phyloP scores from a whole-genome alignment of 2,113 vertebrate genomes.

The Microtus montanus region DNA sequence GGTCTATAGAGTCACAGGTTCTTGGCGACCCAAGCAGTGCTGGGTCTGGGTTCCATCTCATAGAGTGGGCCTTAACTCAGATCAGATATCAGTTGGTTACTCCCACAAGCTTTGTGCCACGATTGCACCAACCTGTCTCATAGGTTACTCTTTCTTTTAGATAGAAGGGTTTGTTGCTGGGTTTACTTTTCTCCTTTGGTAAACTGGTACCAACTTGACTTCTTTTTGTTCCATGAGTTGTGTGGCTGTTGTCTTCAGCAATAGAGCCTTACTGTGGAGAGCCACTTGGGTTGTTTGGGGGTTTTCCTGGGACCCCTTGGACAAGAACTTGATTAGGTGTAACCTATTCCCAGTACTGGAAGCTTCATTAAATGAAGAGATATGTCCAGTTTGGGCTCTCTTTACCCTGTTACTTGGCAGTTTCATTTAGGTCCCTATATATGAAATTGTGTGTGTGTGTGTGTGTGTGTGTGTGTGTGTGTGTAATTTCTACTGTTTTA shows the following conservation, averaged over 20 bases:
- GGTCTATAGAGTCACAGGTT: background rate
- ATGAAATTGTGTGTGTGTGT: no score
- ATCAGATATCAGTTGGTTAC: background rate
- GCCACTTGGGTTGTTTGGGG: background rate
- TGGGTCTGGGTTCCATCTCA: background rate
- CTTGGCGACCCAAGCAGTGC: background rate
- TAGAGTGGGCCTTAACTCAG: background rate
- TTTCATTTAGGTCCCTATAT: background rate
- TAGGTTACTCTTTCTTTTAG: background rate
- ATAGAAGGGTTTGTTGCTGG: background rate
- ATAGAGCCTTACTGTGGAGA: background rate
- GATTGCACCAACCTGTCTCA: background rate
- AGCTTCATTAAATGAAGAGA: background rate
- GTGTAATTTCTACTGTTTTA: background rate
- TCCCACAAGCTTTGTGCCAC: background rate
- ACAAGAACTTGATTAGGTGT: background rate
- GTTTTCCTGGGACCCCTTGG: background rate
- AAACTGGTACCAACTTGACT: no score
- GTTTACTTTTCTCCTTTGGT: background rate
- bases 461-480: no score
- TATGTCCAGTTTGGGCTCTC: background rate
- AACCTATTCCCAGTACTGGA: background rate
- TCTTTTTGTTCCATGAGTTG: background rate
- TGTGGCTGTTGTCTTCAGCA: background rate
- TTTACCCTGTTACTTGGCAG: background rate